Base-by-base conservation (phyloP, 2,113 vertebrate species). In the Phyllostomus discolor region DNA sequence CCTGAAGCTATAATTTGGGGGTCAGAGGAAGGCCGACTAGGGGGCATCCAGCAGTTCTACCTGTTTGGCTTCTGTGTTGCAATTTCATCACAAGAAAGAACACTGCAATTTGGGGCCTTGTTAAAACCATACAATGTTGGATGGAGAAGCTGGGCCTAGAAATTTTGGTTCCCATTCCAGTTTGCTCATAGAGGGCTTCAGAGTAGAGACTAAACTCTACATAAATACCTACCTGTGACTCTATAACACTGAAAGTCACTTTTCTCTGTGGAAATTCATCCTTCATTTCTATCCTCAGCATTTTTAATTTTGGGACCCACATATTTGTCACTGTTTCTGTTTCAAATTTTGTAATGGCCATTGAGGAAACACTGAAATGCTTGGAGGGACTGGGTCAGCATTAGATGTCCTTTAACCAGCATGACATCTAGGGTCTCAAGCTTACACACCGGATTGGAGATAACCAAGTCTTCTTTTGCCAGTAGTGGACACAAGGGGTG, bases 321-420 rank as follows among this genome's bases (percentile, higher is more conserved):
- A 28, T 43, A 43, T 87, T 38, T 84, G 46, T 48, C 43, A 26
- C 38, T 38, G 17, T 72, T 73, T 84, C 43, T 24, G 31, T 57
- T 62, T 86, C 38, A 33, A 26, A 73, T 64, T 82, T 89, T 38
- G 9, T 9, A 64, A 66, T 48, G 19, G 57, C 24, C 52, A 91
- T 59, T 69, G 33, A 26, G 31, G 15, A 70, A 50, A 33, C n/a
- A 33, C 1, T 14, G 4, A 50, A 73, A 62, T 10, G 48, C 41
- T 54, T 69, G 41, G 72, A 57, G 17, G 64, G 2, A 5, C 10
- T 24, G 5, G n/a, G 46, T 26, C 10, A 41, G 67, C 11, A 1
- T 14, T 3, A 1, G 0, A 20, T 20, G 14, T 81, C 26, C 52
- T 33, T 6, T n/a, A 43, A 19, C 1, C 4, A 14, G n/a, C 15